These are phyloP conservation scores for Alviniconcha marisindica DNA, from an alignment of 1,140 invertebrate genomes.

Conservation along the genomic window DNA sequence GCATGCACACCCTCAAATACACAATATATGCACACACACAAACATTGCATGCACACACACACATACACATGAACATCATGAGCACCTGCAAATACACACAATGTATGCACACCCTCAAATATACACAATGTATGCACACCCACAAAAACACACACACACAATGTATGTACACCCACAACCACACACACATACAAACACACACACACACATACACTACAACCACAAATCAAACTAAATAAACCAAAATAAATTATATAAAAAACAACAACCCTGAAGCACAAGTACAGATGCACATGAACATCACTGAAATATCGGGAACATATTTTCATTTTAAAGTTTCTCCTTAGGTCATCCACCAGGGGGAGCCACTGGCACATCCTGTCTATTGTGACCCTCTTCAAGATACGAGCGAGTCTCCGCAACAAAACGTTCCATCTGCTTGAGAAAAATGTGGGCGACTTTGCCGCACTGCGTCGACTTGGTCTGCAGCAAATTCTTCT, in stretches of 20 bases:
- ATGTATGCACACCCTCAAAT: not conserved
- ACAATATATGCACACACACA: too few species aligned
- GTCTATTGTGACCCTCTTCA: too few species aligned
- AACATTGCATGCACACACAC: not conserved
- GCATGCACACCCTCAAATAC: too few species aligned
- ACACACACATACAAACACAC: not conserved
- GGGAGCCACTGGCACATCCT: not conserved
- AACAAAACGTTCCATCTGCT: conserved; percentile 72
- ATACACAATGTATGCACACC: not conserved
- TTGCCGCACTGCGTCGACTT: conserved; percentile 78
- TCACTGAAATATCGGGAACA: not conserved
- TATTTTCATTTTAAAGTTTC: not conserved
- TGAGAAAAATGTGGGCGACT: conserved; percentile 76
- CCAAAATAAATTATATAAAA: not conserved
- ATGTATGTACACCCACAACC: not conserved
- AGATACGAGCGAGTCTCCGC: not conserved
- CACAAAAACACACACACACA: not conserved
- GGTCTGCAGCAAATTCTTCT: conserved; percentile 74
- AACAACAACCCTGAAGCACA: not conserved
- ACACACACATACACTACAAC: not conserved
- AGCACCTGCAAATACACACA: not conserved
- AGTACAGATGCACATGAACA: not conserved
- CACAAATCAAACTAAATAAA: not conserved
- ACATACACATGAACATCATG: too few species aligned
- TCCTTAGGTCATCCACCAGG: not conserved